phyloP scores from a whole-genome alignment of 2,113 vertebrate species.

The Lepus americanus region DNA sequence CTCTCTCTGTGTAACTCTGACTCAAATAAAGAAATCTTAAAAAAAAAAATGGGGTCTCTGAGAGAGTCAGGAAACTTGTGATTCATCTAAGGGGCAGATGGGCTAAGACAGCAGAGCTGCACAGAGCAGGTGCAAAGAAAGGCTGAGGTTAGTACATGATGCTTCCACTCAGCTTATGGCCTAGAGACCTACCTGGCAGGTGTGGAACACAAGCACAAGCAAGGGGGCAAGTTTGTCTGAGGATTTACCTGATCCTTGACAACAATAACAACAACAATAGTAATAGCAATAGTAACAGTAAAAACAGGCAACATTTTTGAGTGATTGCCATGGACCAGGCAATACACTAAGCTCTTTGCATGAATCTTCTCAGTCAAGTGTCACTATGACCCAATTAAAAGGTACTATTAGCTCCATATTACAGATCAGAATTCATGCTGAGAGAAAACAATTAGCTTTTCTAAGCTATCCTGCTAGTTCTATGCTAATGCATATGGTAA shows the following conservation, averaged over 20 bases:
- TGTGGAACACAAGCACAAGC: not conserved
- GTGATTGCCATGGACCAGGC: not conserved
- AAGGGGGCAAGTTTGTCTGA: not conserved
- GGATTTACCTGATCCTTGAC: not conserved
- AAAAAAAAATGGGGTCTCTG: not conserved
- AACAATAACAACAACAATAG: not conserved
- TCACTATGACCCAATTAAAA: conserved; percentile 44
- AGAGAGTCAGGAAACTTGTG: not conserved
- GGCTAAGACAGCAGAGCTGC: not conserved
- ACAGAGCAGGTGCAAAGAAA: not conserved
- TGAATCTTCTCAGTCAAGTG: not conserved
- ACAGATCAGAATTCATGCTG: conserved; percentile 37
- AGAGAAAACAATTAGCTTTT: conserved; percentile 47
- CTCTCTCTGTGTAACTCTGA: too few species aligned
- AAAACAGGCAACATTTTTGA: not conserved
- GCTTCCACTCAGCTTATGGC: not conserved
- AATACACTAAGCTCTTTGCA: not conserved
- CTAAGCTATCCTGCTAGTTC: not conserved
- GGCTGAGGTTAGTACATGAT: not conserved
- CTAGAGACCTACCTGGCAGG: not conserved
- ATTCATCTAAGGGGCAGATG: not conserved
- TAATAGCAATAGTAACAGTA: not conserved
- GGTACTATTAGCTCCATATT: not conserved
- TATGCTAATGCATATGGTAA: not conserved
- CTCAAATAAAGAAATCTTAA: not conserved